phyloP scores from a whole-genome alignment of 2,888 invertebrate species.

The Campoplex capitator region DNA sequence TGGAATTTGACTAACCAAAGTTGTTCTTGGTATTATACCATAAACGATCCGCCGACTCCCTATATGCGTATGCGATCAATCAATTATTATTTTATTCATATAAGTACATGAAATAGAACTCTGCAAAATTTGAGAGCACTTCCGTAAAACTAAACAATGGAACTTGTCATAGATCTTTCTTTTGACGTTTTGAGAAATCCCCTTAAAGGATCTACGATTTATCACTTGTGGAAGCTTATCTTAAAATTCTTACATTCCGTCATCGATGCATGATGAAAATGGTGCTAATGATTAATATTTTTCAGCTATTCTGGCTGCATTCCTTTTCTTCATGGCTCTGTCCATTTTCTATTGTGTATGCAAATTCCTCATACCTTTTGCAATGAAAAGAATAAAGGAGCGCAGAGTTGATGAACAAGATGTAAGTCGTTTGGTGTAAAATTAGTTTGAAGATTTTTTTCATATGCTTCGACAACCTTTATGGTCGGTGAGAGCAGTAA shows the following conservation, averaged over 20 bases:
- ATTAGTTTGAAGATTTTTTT: no score
- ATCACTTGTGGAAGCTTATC: not conserved
- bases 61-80: slow-evolving; percentile 81
- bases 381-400: slow-evolving; percentile 42
- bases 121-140: no score
- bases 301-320: slow-evolving; percentile 78
- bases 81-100: not conserved
- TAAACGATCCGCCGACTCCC: slow-evolving; percentile 77
- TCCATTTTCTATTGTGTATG: slow-evolving; percentile 29
- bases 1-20: slow-evolving; percentile 80
- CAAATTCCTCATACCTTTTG: slow-evolving; percentile 51
- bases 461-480: no score
- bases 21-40: slow-evolving; percentile 77
- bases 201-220: no score
- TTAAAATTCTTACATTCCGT: not conserved
- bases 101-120: not conserved
- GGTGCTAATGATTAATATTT: slow-evolving; percentile 12
- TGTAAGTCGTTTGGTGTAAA: slow-evolving; percentile 35
- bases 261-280: not conserved
- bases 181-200: no score
- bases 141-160: no score
- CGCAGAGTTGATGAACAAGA: slow-evolving; percentile 34
- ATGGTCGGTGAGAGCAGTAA: not conserved
- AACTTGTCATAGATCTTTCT: no score
- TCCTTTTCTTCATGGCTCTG: slow-evolving; percentile 73